These are phyloP conservation scores for Trichomycterus rosablanca DNA, from an alignment of 2,113 vertebrate species.

Conservation along the genomic window DNA sequence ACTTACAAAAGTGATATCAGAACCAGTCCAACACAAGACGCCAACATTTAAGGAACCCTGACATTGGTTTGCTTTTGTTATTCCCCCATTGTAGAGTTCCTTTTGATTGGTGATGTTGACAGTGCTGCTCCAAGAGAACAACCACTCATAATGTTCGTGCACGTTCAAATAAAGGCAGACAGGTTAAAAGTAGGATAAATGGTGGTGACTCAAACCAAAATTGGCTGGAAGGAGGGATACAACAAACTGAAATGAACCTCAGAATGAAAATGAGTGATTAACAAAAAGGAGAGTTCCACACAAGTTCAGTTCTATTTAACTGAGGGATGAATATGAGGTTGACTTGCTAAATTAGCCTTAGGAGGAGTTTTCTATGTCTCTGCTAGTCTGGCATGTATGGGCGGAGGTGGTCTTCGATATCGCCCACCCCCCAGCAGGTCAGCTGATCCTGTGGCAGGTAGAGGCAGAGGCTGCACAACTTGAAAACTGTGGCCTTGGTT, in stretches of 20 bases:
- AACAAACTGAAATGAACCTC: slow-evolving; percentile 73
- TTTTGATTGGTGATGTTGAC: slow-evolving; percentile 82
- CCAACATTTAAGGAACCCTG: slow-evolving; percentile 73
- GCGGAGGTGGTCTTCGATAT: slow-evolving; percentile 95
- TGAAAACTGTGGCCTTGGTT: slow-evolving; percentile 99
- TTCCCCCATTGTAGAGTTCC: slow-evolving; percentile 80
- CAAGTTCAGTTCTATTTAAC: slow-evolving; percentile 90
- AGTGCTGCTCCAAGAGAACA: slow-evolving; percentile 81
- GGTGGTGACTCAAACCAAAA: slow-evolving; percentile 60
- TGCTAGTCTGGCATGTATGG: slow-evolving; percentile 98
- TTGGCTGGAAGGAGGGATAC: slow-evolving; percentile 44
- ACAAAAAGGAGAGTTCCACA: slow-evolving; percentile 93
- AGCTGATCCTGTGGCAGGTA: slow-evolving; percentile 99
- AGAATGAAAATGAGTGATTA: slow-evolving; percentile 77
- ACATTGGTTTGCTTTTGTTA: slow-evolving; percentile 73
- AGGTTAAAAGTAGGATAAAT: slow-evolving; percentile 39
- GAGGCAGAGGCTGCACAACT: slow-evolving; percentile 99
- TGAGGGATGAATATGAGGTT: slow-evolving; percentile 75
- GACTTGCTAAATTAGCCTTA: slow-evolving; percentile 79
- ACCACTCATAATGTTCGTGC: slow-evolving; percentile 90
- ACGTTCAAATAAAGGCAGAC: slow-evolving; percentile 72
- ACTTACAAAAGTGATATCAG: slow-evolving; percentile 72
- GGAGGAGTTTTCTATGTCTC: slow-evolving; percentile 76
- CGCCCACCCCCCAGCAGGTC: slow-evolving; percentile 96
- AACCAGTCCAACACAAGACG: slow-evolving; percentile 80